Evolutionary conservation across 2,113 vertebrate species (phyloP).

Genomic region (Oplegnathus fasciatus): DNA sequence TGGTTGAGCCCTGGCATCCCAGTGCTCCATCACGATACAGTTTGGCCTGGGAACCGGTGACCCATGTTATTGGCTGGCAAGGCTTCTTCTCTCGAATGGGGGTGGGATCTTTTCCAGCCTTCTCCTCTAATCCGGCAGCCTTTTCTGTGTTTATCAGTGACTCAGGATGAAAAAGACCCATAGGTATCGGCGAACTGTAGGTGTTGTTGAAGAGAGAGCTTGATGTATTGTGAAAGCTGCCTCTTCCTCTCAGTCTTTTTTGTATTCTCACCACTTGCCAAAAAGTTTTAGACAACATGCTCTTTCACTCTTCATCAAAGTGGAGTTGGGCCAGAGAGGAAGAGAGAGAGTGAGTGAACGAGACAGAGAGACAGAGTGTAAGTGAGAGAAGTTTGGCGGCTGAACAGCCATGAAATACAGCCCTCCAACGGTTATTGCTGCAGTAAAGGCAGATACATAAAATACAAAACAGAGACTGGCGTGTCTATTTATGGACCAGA

Average conservation of each 20-base stretch:
- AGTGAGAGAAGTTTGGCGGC: slow-evolving; percentile 77
- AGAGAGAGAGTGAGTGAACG: slow-evolving; percentile 42
- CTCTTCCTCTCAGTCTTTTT: slow-evolving; percentile 57
- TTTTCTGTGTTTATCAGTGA: slow-evolving; percentile 62
- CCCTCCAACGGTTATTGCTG: slow-evolving; percentile 81
- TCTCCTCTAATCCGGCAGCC: slow-evolving; percentile 52
- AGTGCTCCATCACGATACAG: slow-evolving; percentile 67
- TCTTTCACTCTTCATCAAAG: slow-evolving; percentile 76
- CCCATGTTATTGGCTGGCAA: slow-evolving; percentile 76
- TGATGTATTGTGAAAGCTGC: slow-evolving; percentile 70
- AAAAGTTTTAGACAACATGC: slow-evolving; percentile 73
- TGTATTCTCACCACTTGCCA: slow-evolving; percentile 68
- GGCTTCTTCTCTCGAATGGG: slow-evolving; percentile 56
- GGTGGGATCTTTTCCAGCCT: slow-evolving; percentile 52
- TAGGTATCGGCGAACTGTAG: slow-evolving; percentile 56
- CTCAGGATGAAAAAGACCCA: slow-evolving; percentile 56
- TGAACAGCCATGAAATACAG: slow-evolving; percentile 80
- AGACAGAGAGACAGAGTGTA: slow-evolving; percentile 59
- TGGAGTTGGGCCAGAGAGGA: slow-evolving; percentile 54
- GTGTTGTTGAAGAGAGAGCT: slow-evolving; percentile 46
- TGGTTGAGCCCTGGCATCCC: slow-evolving; percentile 74
- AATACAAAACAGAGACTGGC: slow-evolving; percentile 83
- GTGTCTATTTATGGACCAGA: slow-evolving; percentile 85
- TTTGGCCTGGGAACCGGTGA: slow-evolving; percentile 72
- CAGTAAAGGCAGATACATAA: slow-evolving; percentile 86